Percentiles rank a stretch among this genome's conserved stretches.
Evolutionary conservation across 2,888 invertebrate species (phyloP).

Genomic region (Drosophila pseudotalamancana): DNA sequence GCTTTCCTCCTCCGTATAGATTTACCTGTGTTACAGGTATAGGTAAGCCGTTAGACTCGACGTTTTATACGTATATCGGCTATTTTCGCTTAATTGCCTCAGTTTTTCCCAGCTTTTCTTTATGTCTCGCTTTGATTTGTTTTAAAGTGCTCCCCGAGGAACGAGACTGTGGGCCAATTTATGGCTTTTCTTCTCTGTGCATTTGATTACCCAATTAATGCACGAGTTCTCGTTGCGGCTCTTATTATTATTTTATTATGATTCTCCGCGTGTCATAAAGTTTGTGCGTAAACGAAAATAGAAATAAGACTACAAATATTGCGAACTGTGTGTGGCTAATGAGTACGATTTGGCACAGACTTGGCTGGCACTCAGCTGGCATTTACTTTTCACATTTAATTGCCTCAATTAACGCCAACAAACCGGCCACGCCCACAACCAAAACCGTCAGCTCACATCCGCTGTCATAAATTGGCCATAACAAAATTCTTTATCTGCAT

Average conservation of each 20-base stretch:
- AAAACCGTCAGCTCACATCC: constrained; percentile 68
- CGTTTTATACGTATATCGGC: constrained; percentile 7
- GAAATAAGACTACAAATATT: neutral
- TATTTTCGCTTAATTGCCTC: constrained; percentile 37
- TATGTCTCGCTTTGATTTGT: constrained; percentile 32
- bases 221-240: constrained; percentile 14
- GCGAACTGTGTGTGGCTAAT: constrained; percentile 67
- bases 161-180: constrained; percentile 40
- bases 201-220: constrained; percentile 71
- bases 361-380: constrained; percentile 16
- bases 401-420: constrained; percentile 70
- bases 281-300: constrained; percentile 21
- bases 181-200: constrained; percentile 26
- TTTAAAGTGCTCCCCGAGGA: constrained; percentile 46
- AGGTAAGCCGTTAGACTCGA: no score
- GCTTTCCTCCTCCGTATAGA: no score
- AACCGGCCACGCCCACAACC: constrained; percentile 43
- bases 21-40: no score
- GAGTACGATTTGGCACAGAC: constrained; percentile 35
- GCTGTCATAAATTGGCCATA: constrained; percentile 65
- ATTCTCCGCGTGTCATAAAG: constrained; percentile 55
- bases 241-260: constrained; percentile 25
- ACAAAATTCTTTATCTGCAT: constrained; percentile 25
- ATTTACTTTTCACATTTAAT: constrained; percentile 56
- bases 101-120: constrained; percentile 22